Percentiles rank a stretch among this genome's conserved stretches.
These are phyloP conservation scores for Dicaeum eximium DNA, from an alignment of 2,113 vertebrate species.

Conservation along the genomic window DNA sequence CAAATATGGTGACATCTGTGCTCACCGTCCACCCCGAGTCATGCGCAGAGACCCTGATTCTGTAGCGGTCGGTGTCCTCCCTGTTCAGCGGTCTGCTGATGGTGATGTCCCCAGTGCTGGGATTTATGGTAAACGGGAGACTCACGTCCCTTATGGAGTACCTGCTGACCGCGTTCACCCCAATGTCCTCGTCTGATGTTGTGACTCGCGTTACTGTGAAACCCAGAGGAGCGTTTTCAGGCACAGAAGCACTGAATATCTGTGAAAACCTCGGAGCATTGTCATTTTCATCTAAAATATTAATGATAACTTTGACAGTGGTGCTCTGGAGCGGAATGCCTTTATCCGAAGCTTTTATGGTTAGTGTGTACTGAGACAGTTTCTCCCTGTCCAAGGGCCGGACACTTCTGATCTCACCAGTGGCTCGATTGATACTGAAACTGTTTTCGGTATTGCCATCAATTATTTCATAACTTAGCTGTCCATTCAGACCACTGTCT, in stretches of 20 bases:
- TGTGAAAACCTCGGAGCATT: conserved; percentile 94
- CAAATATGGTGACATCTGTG: conserved; percentile 93
- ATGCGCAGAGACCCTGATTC: conserved; percentile 89
- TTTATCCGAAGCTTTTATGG: conserved; percentile 85
- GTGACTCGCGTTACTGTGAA: conserved; percentile 90
- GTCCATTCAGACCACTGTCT: conserved; percentile 91
- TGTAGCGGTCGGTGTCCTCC: conserved; percentile 90
- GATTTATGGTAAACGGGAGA: conserved; percentile 88
- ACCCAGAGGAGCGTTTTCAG: conserved; percentile 91
- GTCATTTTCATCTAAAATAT: conserved; percentile 92
- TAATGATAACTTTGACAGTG: conserved; percentile 80
- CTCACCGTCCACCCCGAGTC: conserved; percentile 98
- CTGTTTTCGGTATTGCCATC: conserved; percentile 88
- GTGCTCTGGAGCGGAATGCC: conserved; percentile 81
- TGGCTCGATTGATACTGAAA: conserved; percentile 85
- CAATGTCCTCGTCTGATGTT: conserved; percentile 91
- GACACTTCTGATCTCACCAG: conserved; percentile 89
- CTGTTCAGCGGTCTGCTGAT: conserved; percentile 91
- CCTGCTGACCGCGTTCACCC: conserved; percentile 87
- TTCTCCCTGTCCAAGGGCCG: conserved; percentile 89
- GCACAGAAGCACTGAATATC: conserved; percentile 91
- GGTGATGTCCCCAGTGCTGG: conserved; percentile 89
- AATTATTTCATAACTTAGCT: conserved; percentile 86
- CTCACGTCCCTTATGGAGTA: conserved; percentile 86
- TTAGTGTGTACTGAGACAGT: conserved; percentile 78